A percentile compares a stretch with the other conserved stretches of the same genome.
Conservation (phyloP, 2,888 invertebrate genomes). For the Brachynemurus nebulosus region DNA sequence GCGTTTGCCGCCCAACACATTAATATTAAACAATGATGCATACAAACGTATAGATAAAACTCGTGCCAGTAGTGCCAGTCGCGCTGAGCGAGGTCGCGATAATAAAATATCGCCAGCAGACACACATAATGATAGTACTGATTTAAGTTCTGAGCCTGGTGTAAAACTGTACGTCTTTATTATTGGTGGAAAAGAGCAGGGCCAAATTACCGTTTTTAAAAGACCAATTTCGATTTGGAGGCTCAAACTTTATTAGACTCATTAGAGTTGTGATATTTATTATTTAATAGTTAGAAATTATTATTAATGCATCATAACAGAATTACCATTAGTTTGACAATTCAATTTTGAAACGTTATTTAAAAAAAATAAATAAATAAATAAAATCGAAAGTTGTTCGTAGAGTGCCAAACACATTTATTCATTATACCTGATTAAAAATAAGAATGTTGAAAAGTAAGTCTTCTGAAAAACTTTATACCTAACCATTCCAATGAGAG, state of each 20-base stretch:
- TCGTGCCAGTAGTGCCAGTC: slow-evolving; percentile 42
- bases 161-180: slow-evolving; percentile 49
- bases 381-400: no score
- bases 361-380: no score
- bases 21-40: slow-evolving; percentile 33
- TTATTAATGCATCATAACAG: no score
- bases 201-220: slow-evolving; percentile 60
- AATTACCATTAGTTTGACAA: no score
- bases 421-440: no score
- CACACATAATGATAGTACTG: slow-evolving; percentile 18
- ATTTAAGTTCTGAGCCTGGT: slow-evolving; percentile 23
- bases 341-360: no score
- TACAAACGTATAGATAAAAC: slow-evolving; percentile 23
- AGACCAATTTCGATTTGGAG: slow-evolving; percentile 70
- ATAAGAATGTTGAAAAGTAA: no score
- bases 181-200: slow-evolving; percentile 67
- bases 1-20: slow-evolving; percentile 32
- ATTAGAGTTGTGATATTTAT: no score
- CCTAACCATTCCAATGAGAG: no score
- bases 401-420: no score
- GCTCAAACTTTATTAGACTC: slow-evolving; percentile 37
- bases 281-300: no score
- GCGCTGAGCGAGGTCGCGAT: slow-evolving; percentile 34
- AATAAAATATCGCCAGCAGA: slow-evolving; percentile 27
- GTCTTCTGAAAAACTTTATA: no score